phyloP scores from a whole-genome alignment of 2,888 invertebrate genomes.

The Emmelina monodactyla region DNA sequence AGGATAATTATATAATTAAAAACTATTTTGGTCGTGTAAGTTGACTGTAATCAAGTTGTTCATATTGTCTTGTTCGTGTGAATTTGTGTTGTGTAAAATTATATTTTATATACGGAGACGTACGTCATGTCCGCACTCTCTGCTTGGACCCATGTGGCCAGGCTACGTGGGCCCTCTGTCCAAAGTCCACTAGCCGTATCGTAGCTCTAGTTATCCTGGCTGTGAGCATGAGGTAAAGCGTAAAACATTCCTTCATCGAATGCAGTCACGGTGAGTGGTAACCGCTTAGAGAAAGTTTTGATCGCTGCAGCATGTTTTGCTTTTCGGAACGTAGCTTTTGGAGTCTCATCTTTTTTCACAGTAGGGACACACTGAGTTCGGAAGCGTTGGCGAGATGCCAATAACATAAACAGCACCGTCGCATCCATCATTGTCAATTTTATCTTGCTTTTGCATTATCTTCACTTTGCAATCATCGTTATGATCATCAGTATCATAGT shows the following conservation, averaged over 20 bases:
- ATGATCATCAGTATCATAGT: neutral
- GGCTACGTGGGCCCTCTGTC: constrained; percentile 45
- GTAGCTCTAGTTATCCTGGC: constrained; percentile 54
- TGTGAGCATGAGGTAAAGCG: constrained; percentile 48
- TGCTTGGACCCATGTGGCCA: constrained; percentile 46
- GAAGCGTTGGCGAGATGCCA: constrained; percentile 24
- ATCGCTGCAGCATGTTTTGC: constrained; percentile 32
- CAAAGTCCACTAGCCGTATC: constrained; percentile 42
- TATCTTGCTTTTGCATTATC: constrained; percentile 16
- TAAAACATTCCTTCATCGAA: constrained; percentile 58
- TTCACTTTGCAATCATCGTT: neutral
- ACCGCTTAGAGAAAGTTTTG: constrained; percentile 15
- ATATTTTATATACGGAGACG: no score
- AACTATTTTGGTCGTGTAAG: constrained; percentile 65
- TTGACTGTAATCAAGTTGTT: constrained; percentile 46
- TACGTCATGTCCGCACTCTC: constrained; percentile 59
- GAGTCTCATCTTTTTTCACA: no score
- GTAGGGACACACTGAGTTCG: neutral
- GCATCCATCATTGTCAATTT: constrained; percentile 32
- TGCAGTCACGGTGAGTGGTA: constrained; percentile 49
- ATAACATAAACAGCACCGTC: constrained; percentile 18
- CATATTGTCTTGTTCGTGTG: constrained; percentile 62
- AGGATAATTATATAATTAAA: constrained; percentile 32
- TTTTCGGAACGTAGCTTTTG: neutral
- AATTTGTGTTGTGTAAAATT: constrained; percentile 62